Evolutionary conservation across 1,140 invertebrate genomes (phyloP), one percentile per base, ranked within the genome.

Genomic region (Anagrus nilaparvatae): DNA sequence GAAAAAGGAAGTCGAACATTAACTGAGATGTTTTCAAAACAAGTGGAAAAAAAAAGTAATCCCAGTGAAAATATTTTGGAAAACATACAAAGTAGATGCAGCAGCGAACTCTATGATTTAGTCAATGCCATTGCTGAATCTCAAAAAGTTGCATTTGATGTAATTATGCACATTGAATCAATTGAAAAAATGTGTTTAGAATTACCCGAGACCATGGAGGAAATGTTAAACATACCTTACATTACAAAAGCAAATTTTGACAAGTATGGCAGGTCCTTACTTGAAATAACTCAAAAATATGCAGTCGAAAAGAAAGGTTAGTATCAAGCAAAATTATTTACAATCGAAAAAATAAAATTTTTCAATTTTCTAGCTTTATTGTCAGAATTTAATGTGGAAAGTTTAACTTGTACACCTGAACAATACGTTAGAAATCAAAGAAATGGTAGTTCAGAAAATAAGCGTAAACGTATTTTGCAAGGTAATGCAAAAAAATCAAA

Each of bases 171-270:
- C 46, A 69, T 75, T 44, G 63, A 71, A 38, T 73, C 74, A 24
- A 44, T 65, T 3, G 76, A 80, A 51, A 75, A 75, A 3, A 87
- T 95, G 85, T 80, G 88, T 2, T 68, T 78, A 39, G 66, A 74
- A 33, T 61, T 93, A 50, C 91, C 91, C 0, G 74, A 77, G 39
- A 75, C 71, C 3, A 71, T 77, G 42, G 76, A 79, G 43, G 81
- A 85, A 43, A 87, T 94, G 82, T 63, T 89, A 32, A 69, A 75
- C 50, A 81, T 95, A 51, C 85, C 87, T 23, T 86, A 92, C 53
- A 80, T 95, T 2, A 93, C 91, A 0, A 75, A 79, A 61, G 85
- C 84, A 8, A 92, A 92, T 63, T 91, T 81, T 55, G 77, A 83
- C 20, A 94, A 92, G 59, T 94, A 85, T 64, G 90, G 88, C n/a